Evolutionary conservation across 2,113 vertebrate genomes (phyloP).

Genomic region (Bothrops jararaca): DNA sequence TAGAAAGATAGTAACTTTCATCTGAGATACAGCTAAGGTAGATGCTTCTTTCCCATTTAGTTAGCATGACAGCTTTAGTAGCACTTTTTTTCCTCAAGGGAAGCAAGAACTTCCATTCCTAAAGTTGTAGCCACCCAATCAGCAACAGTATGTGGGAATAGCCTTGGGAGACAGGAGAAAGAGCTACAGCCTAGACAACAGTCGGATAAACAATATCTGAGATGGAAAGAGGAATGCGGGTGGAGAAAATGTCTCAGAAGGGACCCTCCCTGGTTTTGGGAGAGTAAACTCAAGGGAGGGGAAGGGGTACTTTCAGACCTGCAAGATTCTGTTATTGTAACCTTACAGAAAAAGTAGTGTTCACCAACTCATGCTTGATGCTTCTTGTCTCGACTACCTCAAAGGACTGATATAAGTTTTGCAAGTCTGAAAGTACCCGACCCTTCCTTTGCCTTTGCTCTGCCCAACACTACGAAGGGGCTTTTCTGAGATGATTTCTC

Average conservation of each 20-base stretch:
- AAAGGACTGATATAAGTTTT: neutral
- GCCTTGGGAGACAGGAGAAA: neutral
- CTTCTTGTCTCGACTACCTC: neutral
- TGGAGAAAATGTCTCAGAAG: neutral
- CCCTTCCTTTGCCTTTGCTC: neutral
- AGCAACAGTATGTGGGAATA: neutral
- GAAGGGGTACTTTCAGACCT: neutral
- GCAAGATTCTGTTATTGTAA: too few species aligned
- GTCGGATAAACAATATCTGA: neutral
- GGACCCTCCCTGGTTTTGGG: neutral
- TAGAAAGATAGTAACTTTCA: too few species aligned
- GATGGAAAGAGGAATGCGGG: neutral
- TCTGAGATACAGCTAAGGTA: neutral
- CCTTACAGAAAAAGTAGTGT: neutral
- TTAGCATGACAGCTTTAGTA: neutral
- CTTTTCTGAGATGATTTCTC: neutral
- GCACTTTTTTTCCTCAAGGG: neutral
- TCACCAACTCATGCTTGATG: neutral
- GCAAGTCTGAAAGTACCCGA: neutral
- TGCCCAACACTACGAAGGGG: neutral
- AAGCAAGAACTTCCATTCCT: neutral
- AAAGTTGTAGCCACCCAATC: neutral
- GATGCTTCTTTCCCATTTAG: neutral
- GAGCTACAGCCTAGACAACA: neutral
- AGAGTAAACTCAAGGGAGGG: neutral